Evolutionary conservation across 2,797 vertebrate genomes (phyloP).

Genomic region (Spinus olivaceus): DNA sequence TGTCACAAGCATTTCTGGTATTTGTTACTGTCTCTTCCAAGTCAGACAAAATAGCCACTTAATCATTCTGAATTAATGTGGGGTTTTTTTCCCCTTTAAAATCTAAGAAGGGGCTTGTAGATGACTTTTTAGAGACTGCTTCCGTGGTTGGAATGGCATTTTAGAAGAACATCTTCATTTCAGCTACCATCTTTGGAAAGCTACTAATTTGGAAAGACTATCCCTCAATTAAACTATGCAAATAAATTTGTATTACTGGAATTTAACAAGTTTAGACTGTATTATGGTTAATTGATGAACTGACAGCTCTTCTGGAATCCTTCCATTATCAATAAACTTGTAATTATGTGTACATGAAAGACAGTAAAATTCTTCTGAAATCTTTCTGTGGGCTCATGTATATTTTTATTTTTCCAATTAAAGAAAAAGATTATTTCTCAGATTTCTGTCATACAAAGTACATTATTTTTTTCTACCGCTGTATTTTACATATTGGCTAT

Average conservation of each 20-base stretch:
- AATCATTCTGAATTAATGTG: neutral
- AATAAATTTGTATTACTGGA: neutral
- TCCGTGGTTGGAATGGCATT: neutral
- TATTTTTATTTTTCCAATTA: neutral
- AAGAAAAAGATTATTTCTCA: neutral
- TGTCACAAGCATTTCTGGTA: neutral
- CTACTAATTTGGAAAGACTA: neutral
- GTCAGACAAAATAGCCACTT: neutral
- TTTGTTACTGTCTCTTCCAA: neutral
- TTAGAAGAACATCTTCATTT: neutral
- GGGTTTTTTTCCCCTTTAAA: neutral
- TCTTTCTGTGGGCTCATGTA: neutral
- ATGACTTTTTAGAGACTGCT: neutral
- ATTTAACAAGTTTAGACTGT: neutral
- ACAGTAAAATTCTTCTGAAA: neutral
- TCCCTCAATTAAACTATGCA: fast-evolving
- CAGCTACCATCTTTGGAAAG: neutral
- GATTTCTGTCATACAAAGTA: neutral
- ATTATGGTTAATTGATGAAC: neutral
- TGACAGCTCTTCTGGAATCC: neutral
- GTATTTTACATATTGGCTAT: neutral
- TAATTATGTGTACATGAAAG: neutral
- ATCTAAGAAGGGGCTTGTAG: neutral
- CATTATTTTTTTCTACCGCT: neutral
- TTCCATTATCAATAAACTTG: neutral